Conservation (phyloP, 2,113 vertebrate genomes). For the Microtus montanus region DNA sequence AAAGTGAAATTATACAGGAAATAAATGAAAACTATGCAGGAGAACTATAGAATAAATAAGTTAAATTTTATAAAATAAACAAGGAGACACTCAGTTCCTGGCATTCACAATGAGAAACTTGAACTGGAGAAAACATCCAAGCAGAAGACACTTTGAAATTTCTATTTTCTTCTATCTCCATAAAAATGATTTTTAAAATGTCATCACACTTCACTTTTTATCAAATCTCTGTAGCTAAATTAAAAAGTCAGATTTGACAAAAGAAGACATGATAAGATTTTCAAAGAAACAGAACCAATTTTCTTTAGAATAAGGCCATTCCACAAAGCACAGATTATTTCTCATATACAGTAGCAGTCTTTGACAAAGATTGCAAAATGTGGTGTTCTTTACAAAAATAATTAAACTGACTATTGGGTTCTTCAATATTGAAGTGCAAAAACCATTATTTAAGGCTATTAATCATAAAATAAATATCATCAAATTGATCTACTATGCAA, state of each 20-base stretch:
- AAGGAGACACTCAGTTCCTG: neutral
- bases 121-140: neutral
- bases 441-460: neutral
- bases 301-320: neutral
- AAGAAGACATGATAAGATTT: neutral
- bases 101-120: neutral
- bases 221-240: neutral
- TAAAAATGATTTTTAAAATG: constrained; percentile 21
- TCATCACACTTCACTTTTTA: neutral
- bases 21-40: neutral
- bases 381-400: neutral
- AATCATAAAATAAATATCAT: neutral
- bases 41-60: neutral
- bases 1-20: neutral
- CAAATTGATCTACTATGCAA: neutral
- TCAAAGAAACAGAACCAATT: neutral
- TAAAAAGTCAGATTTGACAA: constrained; percentile 40
- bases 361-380: neutral
- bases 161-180: neutral
- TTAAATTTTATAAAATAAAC: neutral
- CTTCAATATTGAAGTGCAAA: neutral
- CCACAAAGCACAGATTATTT: neutral
- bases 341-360: neutral
- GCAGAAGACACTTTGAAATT: neutral
- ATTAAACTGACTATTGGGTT: neutral